A percentile compares a stretch with the other conserved stretches of the same genome.
phyloP scores from a whole-genome alignment of 2,797 vertebrate species.

The Muraenolepis orangiensis region DNA sequence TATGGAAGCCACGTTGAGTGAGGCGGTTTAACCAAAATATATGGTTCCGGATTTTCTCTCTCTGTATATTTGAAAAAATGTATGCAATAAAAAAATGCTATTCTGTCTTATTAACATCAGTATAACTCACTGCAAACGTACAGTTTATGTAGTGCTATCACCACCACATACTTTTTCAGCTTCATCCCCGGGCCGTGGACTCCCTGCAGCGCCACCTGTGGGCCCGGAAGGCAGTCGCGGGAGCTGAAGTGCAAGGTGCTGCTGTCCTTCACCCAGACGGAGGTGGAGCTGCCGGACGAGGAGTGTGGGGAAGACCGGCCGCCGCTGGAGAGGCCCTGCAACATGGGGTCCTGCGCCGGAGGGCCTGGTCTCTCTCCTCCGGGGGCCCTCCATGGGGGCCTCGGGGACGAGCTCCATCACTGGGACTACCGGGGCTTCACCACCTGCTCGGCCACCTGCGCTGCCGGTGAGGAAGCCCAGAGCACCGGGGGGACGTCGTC shows the following conservation, averaged over 20 bases:
- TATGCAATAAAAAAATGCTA: background rate
- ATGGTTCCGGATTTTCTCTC: background rate
- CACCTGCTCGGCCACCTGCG: slow-evolving; percentile 81
- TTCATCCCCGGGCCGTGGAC: slow-evolving; percentile 89
- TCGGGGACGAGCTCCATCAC: slow-evolving; percentile 61
- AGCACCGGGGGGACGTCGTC: background rate
- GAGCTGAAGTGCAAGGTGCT: slow-evolving; percentile 82
- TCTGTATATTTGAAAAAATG: background rate
- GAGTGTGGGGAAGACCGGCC: slow-evolving; percentile 80
- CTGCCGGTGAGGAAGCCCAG: slow-evolving; percentile 73
- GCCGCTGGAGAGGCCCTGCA: slow-evolving; percentile 70
- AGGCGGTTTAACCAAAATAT: background rate
- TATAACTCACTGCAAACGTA: background rate
- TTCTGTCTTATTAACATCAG: background rate
- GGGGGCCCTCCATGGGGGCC: slow-evolving; percentile 31
- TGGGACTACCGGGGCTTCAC: slow-evolving; percentile 89
- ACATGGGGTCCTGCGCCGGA: slow-evolving; percentile 66
- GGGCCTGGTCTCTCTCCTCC: slow-evolving; percentile 32
- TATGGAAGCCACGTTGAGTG: background rate
- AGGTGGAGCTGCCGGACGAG: slow-evolving; percentile 85
- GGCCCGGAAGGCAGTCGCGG: slow-evolving; percentile 77
- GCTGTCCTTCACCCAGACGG: slow-evolving; percentile 82
- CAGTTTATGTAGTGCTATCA: background rate
- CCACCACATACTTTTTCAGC: slow-evolving; percentile 60
- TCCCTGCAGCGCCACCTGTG: slow-evolving; percentile 83